A percentile compares a stretch with the other conserved stretches of the same genome.
Evolutionary conservation across 1,140 invertebrate species (phyloP).

Genomic region (Drosophila triauraria): DNA sequence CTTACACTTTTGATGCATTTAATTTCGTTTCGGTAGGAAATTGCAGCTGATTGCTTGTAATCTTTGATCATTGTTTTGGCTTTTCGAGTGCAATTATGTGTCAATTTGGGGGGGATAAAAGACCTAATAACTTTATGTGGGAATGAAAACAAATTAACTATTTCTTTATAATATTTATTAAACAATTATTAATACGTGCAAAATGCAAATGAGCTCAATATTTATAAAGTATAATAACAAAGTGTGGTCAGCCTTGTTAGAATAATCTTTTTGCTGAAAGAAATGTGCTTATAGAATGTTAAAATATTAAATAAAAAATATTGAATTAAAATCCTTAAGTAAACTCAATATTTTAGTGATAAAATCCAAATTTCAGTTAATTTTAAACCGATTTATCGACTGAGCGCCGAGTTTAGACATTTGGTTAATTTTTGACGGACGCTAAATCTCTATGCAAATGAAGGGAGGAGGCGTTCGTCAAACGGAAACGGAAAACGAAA

Average conservation of each 20-base stretch:
- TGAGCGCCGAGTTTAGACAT: constrained; percentile 4
- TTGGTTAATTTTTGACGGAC: constrained; percentile 18
- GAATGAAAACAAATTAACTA: no score
- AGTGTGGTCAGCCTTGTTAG: no score
- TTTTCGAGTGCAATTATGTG: no score
- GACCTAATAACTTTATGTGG: not conserved
- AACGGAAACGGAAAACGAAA: constrained; percentile 73
- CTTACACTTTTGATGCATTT: constrained; percentile 4
- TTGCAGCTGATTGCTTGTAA: not conserved
- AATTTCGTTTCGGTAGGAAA: not conserved
- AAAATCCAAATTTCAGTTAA: no score
- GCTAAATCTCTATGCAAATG: constrained; percentile 63
- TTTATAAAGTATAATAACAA: no score
- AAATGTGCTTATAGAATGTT: no score
- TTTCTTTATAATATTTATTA: no score
- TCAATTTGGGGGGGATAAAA: not conserved
- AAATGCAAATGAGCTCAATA: no score
- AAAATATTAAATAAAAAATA: no score
- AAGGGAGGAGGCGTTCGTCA: constrained; percentile 14
- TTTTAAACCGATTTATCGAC: constrained; percentile 2
- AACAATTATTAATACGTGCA: no score
- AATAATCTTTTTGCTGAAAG: no score
- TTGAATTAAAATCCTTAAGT: not conserved
- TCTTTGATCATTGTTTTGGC: not conserved
- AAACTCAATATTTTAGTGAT: no score